Percentiles rank a stretch among this genome's conserved stretches.
phyloP scores from a whole-genome alignment of 2,888 invertebrate genomes.

The Brachypalpus laphriformis region DNA sequence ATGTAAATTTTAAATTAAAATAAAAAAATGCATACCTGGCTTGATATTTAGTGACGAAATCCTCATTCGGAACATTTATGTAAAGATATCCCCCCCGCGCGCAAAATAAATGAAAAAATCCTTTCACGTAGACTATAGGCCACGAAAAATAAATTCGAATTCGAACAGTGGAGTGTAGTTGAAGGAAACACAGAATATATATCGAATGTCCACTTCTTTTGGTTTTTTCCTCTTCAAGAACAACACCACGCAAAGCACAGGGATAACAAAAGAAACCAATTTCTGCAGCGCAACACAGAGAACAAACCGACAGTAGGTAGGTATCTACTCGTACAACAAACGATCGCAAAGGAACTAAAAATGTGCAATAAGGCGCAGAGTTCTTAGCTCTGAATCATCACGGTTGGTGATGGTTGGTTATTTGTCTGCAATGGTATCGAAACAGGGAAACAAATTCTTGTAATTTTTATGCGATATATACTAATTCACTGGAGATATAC shows the following conservation, averaged over 20 bases:
- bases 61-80: slow-evolving; percentile 81
- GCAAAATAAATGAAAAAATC: slow-evolving; percentile 32
- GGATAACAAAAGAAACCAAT: slow-evolving; percentile 69
- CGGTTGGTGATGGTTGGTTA: slow-evolving; percentile 22
- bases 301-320: slow-evolving; percentile 1
- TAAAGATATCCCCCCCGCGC: neutral
- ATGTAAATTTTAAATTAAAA: neutral
- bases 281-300: slow-evolving; percentile 46
- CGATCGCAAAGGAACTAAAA: slow-evolving; percentile 22
- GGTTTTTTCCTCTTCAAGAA: slow-evolving; percentile 4
- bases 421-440: slow-evolving; percentile 26
- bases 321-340: no score
- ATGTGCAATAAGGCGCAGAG: slow-evolving; percentile 52
- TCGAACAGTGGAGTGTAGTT: no score
- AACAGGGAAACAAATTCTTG: slow-evolving; percentile 35
- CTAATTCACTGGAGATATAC: slow-evolving; percentile 11
- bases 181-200: slow-evolving; percentile 15
- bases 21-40: slow-evolving; percentile 78
- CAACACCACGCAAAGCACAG: slow-evolving; percentile 35
- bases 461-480: slow-evolving; percentile 22
- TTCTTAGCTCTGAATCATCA: slow-evolving; percentile 73
- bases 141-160: slow-evolving; percentile 3
- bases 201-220: slow-evolving; percentile 65
- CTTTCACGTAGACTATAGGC: slow-evolving; percentile 41
- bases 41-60: slow-evolving; percentile 81